A percentile compares a stretch with the other conserved stretches of the same genome.
Conservation (phyloP, 2,888 invertebrate genomes). For the Perithous albicinctus region DNA sequence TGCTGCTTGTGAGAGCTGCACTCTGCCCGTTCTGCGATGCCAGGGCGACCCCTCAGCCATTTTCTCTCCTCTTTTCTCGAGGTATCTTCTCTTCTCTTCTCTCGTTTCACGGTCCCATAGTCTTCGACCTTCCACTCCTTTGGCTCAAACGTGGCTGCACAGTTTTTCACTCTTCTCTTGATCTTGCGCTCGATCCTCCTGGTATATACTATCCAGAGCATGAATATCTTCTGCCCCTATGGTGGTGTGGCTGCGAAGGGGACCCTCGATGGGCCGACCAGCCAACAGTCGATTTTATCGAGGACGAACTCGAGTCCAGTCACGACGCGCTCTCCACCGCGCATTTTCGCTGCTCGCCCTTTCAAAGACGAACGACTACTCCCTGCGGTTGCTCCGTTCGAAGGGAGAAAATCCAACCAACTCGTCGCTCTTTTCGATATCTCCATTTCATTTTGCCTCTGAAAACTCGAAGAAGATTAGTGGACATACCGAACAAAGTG, state of each 20-base stretch:
- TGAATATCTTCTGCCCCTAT: conserved; percentile 35
- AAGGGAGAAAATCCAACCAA: conserved; percentile 21
- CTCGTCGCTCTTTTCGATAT: conserved; percentile 17
- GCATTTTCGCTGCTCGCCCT: conserved; percentile 19
- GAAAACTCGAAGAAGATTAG: no score
- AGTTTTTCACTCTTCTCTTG: conserved; percentile 47
- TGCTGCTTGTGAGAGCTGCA: conserved; percentile 35
- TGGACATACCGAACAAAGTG: no score
- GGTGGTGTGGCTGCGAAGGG: conserved; percentile 12
- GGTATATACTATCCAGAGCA: conserved; percentile 19
- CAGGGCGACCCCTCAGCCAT: conserved; percentile 42
- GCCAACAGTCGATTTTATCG: conserved; percentile 60
- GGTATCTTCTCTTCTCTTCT: conserved; percentile 7
- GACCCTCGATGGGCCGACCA: conserved; percentile 33
- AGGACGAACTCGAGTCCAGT: conserved; percentile 64
- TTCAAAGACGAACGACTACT: conserved; percentile 48
- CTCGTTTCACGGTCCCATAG: conserved; percentile 10
- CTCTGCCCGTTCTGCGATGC: conserved; percentile 32
- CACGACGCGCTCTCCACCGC: conserved; percentile 61
- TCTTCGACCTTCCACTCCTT: conserved; percentile 63
- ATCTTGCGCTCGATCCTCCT: conserved; percentile 52
- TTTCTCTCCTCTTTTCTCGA: neutral
- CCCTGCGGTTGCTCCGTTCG: conserved; percentile 33
- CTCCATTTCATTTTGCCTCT: neutral
- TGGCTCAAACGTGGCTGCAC: conserved; percentile 33